Evolutionary conservation across 1,140 invertebrate species (phyloP).

Genomic region (Musca vetustissima): DNA sequence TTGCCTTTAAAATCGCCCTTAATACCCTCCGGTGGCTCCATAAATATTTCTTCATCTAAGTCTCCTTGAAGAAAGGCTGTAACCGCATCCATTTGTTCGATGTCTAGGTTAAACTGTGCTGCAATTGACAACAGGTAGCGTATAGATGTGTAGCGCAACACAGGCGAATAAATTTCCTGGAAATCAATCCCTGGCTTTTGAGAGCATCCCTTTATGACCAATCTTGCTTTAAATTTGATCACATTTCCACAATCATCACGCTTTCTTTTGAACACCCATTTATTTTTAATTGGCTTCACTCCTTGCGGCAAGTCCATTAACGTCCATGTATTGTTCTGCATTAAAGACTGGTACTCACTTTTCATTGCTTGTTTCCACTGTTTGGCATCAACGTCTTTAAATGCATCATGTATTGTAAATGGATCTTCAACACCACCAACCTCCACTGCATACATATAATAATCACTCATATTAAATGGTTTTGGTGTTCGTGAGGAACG

Average conservation of each 20-base stretch:
- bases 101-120: conserved; percentile 28
- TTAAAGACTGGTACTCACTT: conserved; percentile 28
- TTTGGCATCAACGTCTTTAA: conserved; percentile 13
- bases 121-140: conserved; percentile 33
- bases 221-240: conserved; percentile 5
- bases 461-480: not conserved
- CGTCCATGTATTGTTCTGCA: conserved; percentile 34
- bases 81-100: conserved; percentile 38
- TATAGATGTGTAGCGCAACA: conserved; percentile 25
- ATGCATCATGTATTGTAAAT: conserved; percentile 22
- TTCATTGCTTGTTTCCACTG: conserved; percentile 33
- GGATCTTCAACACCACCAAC: not conserved
- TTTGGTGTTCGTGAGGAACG: not conserved
- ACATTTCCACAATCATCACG: not conserved
- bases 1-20: not conserved
- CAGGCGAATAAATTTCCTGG: conserved; percentile 19
- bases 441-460: conserved; percentile 4
- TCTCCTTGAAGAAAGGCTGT: conserved; percentile 31
- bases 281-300: conserved; percentile 29
- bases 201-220: conserved; percentile 21
- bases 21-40: conserved; percentile 45
- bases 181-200: conserved; percentile 25
- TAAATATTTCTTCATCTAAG: conserved; percentile 28
- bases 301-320: conserved; percentile 28
- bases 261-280: conserved; percentile 42